Evolutionary conservation across 1,140 invertebrate genomes (phyloP).

Genomic region (Drosophila bocqueti): DNA sequence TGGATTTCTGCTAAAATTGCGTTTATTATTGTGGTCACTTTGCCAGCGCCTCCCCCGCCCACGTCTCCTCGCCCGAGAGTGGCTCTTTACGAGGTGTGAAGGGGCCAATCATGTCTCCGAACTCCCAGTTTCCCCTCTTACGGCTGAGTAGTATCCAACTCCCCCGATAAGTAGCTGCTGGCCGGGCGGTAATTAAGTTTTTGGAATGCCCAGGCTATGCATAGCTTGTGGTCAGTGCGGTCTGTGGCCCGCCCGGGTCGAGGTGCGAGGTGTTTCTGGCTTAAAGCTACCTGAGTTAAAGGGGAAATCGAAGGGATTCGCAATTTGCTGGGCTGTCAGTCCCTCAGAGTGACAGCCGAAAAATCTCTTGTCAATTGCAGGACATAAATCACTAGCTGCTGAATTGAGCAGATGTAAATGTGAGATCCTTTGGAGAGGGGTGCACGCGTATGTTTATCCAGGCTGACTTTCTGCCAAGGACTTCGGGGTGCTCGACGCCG

Average conservation of each 20-base stretch:
- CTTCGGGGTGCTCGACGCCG: constrained; percentile 40
- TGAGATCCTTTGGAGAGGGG: constrained; percentile 36
- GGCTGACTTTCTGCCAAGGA: constrained; percentile 35
- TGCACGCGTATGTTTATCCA: constrained; percentile 23
- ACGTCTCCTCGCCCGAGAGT: background rate
- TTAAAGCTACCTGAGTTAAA: constrained; percentile 57
- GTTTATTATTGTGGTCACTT: constrained; percentile 76
- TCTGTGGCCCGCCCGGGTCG: constrained; percentile 24
- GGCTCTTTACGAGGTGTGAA: constrained; percentile 78
- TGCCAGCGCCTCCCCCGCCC: constrained; percentile 4
- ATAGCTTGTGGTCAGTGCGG: constrained; percentile 61
- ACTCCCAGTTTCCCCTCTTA: constrained; percentile 15
- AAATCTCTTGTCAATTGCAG: constrained; percentile 75
- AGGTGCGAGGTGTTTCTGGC: constrained; percentile 13
- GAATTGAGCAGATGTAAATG: constrained; percentile 66
- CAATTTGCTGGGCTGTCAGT: constrained; percentile 13
- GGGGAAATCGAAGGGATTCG: constrained; percentile 7
- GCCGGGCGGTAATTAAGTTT: constrained; percentile 79
- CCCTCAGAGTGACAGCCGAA: constrained; percentile 59
- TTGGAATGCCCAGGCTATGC: constrained; percentile 46
- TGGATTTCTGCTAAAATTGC: constrained; percentile 82
- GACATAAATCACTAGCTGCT: constrained; percentile 66
- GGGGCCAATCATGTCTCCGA: constrained; percentile 58
- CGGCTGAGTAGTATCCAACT: constrained; percentile 8
- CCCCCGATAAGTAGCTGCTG: constrained; percentile 53